Evolutionary conservation across 2,797 vertebrate species (phyloP).

Genomic region (Sebastes diploproa): DNA sequence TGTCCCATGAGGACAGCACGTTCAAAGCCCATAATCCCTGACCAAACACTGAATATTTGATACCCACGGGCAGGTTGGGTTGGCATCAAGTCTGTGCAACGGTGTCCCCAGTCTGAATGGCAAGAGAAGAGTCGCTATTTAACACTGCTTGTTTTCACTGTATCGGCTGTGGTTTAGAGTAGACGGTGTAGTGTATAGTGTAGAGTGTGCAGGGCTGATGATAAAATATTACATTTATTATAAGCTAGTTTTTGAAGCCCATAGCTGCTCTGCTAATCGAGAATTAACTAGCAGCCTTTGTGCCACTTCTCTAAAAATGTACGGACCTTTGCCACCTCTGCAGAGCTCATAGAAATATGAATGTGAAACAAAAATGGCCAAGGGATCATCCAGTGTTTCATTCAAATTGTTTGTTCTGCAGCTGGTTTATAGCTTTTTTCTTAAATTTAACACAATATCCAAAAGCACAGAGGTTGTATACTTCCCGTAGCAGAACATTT

Average conservation of each 20-base stretch:
- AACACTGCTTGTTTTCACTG: slow-evolving; percentile 22
- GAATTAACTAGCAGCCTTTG: background rate
- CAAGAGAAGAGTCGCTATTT: slow-evolving; percentile 35
- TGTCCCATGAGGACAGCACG: slow-evolving; percentile 58
- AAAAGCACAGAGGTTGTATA: background rate
- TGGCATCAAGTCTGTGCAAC: slow-evolving; percentile 45
- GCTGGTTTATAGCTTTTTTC: background rate
- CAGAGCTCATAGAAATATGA: background rate
- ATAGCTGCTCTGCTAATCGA: background rate
- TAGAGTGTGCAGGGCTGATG: background rate
- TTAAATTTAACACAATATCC: background rate
- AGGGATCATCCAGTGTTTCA: background rate
- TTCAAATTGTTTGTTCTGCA: background rate
- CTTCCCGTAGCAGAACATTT: slow-evolving; percentile 6
- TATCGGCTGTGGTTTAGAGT: slow-evolving; percentile 11
- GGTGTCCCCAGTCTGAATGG: slow-evolving; percentile 36
- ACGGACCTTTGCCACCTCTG: background rate
- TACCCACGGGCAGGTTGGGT: slow-evolving; percentile 57
- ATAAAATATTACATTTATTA: slow-evolving; percentile 9
- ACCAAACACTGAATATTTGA: slow-evolving; percentile 86
- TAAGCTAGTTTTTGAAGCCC: background rate
- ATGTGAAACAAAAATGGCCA: background rate
- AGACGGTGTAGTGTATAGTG: background rate
- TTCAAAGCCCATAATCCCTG: slow-evolving; percentile 76
- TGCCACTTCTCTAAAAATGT: background rate